Conservation (phyloP, 2,113 vertebrate genomes). For the Pteropus alecto region DNA sequence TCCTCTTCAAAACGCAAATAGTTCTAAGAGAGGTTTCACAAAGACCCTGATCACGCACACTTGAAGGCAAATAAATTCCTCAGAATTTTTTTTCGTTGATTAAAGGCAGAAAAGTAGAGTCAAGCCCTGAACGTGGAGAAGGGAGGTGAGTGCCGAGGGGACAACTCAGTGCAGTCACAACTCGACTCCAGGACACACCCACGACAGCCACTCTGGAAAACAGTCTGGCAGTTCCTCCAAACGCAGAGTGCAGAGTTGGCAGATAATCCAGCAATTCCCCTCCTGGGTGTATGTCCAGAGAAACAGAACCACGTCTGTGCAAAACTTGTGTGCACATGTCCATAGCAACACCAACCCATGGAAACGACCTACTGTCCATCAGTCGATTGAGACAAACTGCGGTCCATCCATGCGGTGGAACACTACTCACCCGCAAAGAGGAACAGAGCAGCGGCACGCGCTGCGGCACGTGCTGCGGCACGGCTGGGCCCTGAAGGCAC, state of each 20-base stretch:
- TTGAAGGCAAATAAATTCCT: neutral
- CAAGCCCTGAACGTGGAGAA: neutral
- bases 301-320: neutral
- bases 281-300: neutral
- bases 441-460: neutral
- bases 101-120: neutral
- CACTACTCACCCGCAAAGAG: neutral
- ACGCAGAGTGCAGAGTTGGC: neutral
- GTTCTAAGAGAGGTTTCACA: neutral
- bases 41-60: neutral
- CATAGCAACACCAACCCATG: neutral
- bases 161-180: neutral
- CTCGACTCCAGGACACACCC: too few species aligned
- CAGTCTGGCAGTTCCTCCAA: neutral
- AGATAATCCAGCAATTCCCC: neutral
- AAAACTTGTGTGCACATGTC: neutral
- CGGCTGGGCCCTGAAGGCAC: neutral
- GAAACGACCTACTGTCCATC: neutral
- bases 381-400: neutral
- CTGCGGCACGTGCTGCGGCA: accelerated
- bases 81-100: neutral
- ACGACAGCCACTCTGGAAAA: neutral
- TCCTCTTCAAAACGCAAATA: neutral
- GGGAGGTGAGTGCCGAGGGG: neutral
- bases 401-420: neutral